These are phyloP conservation scores for Atherinomorus stipes DNA, from an alignment of 2,113 vertebrate genomes.

Conservation along the genomic window DNA sequence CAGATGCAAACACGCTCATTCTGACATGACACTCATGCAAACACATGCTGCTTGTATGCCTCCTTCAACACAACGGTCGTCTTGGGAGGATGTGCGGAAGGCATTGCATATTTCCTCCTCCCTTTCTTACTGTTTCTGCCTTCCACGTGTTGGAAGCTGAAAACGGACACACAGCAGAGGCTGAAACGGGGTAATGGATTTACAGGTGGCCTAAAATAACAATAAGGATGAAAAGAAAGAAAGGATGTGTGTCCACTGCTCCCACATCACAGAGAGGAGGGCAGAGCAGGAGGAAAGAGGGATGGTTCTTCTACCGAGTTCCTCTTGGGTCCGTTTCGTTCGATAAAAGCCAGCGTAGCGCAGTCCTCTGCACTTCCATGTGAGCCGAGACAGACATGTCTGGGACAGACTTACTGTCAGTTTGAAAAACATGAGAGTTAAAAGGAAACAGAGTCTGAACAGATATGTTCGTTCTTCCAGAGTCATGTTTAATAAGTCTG, in stretches of 20 bases:
- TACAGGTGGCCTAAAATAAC: conserved; percentile 82
- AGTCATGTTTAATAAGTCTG: not conserved
- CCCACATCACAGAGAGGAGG: conserved; percentile 39
- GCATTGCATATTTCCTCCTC: conserved; percentile 74
- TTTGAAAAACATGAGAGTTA: conserved; percentile 38
- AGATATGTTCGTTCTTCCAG: conserved; percentile 2
- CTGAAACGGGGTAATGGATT: conserved; percentile 63
- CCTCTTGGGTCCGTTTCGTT: conserved; percentile 64
- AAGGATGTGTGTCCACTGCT: conserved; percentile 60
- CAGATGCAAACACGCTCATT: conserved; percentile 30
- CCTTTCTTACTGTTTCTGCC: conserved; percentile 54
- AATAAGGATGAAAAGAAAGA: conserved; percentile 68
- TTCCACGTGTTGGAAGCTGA: conserved; percentile 56
- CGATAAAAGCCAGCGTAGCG: conserved; percentile 73
- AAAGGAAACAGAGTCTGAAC: conserved; percentile 35
- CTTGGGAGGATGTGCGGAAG: conserved; percentile 84
- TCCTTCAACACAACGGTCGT: conserved; percentile 71
- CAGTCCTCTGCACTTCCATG: conserved; percentile 35
- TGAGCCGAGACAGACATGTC: conserved; percentile 46
- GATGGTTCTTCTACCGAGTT: conserved; percentile 56
- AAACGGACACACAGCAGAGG: conserved; percentile 52
- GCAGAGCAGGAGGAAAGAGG: conserved; percentile 23
- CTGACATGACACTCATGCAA: conserved; percentile 55
- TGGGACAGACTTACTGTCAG: conserved; percentile 27
- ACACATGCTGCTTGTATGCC: conserved; percentile 52